phyloP scores from a whole-genome alignment of 64 coral and sea anemone genomes.

The Trachythela sp. region DNA sequence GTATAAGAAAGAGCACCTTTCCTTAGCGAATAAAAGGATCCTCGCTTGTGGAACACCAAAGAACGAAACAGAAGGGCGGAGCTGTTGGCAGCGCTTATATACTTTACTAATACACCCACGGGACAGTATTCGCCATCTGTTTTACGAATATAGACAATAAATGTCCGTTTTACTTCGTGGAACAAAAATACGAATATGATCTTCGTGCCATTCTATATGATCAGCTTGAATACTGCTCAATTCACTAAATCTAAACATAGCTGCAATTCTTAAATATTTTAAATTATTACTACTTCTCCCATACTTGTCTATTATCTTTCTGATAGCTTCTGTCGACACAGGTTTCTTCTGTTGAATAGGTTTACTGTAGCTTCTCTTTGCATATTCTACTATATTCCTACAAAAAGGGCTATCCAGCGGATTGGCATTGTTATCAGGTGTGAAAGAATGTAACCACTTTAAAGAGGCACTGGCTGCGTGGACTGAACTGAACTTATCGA shows the following conservation, averaged over 20 bases:
- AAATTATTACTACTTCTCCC: constrained; percentile 17
- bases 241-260: constrained; percentile 31
- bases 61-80: background rate
- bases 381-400: too few relatives aligned
- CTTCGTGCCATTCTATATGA: constrained; percentile 11
- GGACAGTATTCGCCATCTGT: constrained; percentile 17
- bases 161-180: constrained; percentile 37
- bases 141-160: constrained; percentile 26
- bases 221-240: too few relatives aligned
- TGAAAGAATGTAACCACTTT: too few relatives aligned
- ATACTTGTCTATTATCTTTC: too few relatives aligned
- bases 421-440: too few relatives aligned
- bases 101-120: background rate
- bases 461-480: background rate
- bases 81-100: background rate
- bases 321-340: too few relatives aligned
- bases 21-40: too few relatives aligned
- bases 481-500: background rate
- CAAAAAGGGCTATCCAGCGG: too few relatives aligned
- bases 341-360: too few relatives aligned
- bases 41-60: too few relatives aligned
- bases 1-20: constrained; percentile 23
- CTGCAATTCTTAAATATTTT: constrained; percentile 24
- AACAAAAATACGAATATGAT: constrained; percentile 38
- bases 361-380: too few relatives aligned